Base-by-base conservation (phyloP, 2,113 vertebrate species). In the Dasyprocta punctata region DNA sequence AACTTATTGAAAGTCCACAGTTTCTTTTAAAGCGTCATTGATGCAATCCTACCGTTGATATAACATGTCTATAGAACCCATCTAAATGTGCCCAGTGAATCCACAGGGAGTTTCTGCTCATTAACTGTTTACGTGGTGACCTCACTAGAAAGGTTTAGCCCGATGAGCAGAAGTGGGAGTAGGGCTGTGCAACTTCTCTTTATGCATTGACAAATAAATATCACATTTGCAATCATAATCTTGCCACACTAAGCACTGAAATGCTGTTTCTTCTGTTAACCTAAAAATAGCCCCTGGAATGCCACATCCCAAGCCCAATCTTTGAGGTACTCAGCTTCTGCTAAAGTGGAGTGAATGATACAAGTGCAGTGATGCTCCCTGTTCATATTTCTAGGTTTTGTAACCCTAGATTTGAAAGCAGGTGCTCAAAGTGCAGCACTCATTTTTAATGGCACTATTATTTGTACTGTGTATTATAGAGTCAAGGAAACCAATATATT, bases 51-150 rank as follows among this genome's bases (percentile, higher is more conserved):
- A 94, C 77, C 88, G 85, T 38, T 73, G 84, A 96, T 26, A 96
- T 97, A 98, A 97, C 86, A 93, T 96, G 97, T 98, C 84, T 90
- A 67, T 38, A 77, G 96, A 98, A 96, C 75, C 93, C 96, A 97
- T 98, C 90, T 96, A 97, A 98, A 90, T 97, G 92, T 98, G 92
- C 77, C 98, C 96, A 98, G 49, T 97, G 97, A 98, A 98, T 98
- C 97, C 86, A 93, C 0, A 14, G 96, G 94, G 97, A 95, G 78
- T 98, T 98, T 98, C 96, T 98, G 96, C 97, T 98, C 98, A 98
- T 98, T 99, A 98, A 98, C 95, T 98, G 97, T 98, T 98, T 98
- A 98, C 94, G 92, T 71, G 90, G 87, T 98, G 98, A 98, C 97
- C 98, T 97, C 97, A 80, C 91, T 88, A 94, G 86, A 97, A 98